A percentile compares a stretch with the other conserved stretches of the same genome.
These are phyloP conservation scores for Dorcus parallelipipedus DNA, from an alignment of 2,888 invertebrate species.

Conservation along the genomic window DNA sequence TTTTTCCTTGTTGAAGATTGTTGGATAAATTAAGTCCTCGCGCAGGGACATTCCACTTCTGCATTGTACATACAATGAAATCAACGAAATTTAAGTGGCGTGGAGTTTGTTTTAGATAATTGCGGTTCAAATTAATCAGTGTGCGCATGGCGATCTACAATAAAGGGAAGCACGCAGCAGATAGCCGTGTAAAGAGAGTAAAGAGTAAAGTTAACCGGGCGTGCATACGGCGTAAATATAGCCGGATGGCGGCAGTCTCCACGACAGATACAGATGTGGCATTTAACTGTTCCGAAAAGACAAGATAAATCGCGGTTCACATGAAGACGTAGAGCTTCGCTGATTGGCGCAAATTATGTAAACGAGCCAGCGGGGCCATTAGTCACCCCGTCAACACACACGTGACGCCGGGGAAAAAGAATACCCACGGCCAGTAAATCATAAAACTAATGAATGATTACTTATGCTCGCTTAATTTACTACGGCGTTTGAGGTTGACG, in stretches of 20 bases:
- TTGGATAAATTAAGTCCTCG: no score
- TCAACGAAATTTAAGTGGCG: no score
- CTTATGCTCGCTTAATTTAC: conserved; percentile 37
- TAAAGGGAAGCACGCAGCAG: no score
- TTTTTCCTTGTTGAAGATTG: no score
- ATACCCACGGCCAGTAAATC: conserved; percentile 31
- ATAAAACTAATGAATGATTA: conserved; percentile 40
- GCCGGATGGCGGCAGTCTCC: neutral
- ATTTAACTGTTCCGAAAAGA: conserved; percentile 44
- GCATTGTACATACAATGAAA: no score
- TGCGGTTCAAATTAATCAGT: no score
- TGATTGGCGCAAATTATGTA: conserved; percentile 49
- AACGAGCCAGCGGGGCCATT: conserved; percentile 36
- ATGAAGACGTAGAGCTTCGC: conserved; percentile 42
- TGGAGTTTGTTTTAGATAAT: no score
- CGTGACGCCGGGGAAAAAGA: conserved; percentile 6
- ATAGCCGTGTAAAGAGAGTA: no score
- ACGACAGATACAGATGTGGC: conserved; percentile 48
- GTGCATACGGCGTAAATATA: neutral
- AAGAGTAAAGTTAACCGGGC: neutral
- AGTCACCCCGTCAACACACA: conserved; percentile 35
- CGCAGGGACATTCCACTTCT: no score
- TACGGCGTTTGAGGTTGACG: conserved; percentile 38
- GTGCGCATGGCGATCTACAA: no score
- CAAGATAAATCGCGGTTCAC: conserved; percentile 41